Conservation (phyloP, 2,888 invertebrate genomes). For the Matsumyia berberina region DNA sequence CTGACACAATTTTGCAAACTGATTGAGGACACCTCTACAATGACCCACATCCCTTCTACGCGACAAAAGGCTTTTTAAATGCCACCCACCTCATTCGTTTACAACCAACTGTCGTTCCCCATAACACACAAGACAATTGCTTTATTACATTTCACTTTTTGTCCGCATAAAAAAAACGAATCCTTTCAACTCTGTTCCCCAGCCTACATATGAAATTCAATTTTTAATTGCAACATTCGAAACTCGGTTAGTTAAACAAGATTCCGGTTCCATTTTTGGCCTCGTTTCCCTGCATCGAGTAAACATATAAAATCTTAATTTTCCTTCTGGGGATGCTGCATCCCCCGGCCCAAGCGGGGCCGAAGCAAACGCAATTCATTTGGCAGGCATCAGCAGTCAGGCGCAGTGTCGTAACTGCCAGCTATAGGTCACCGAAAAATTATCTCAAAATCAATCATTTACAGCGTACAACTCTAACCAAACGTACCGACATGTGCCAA, state of each 20-base stretch:
- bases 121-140: slow-evolving; percentile 2
- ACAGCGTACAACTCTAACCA: slow-evolving; percentile 29
- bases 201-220: neutral
- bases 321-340: neutral
- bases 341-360: neutral
- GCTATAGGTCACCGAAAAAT: slow-evolving; percentile 58
- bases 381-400: slow-evolving; percentile 28
- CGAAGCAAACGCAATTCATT: slow-evolving; percentile 32
- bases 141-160: neutral
- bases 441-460: slow-evolving; percentile 70
- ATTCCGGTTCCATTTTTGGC: slow-evolving; percentile 1
- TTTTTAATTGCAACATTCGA: slow-evolving; percentile 23
- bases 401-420: slow-evolving; percentile 1
- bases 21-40: too few relatives aligned
- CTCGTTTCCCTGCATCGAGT: slow-evolving; percentile 27
- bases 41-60: too few relatives aligned
- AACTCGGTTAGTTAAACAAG: slow-evolving; percentile 55
- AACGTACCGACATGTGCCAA: slow-evolving; percentile 41
- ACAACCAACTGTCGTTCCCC: neutral
- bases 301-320: slow-evolving; percentile 38
- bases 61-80: too few relatives aligned
- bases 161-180: neutral
- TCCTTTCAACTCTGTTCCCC: neutral
- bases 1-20: too few relatives aligned
- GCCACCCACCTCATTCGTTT: too few relatives aligned